Evolutionary conservation across 2,797 vertebrate species (phyloP).

Genomic region (Mareca penelope): DNA sequence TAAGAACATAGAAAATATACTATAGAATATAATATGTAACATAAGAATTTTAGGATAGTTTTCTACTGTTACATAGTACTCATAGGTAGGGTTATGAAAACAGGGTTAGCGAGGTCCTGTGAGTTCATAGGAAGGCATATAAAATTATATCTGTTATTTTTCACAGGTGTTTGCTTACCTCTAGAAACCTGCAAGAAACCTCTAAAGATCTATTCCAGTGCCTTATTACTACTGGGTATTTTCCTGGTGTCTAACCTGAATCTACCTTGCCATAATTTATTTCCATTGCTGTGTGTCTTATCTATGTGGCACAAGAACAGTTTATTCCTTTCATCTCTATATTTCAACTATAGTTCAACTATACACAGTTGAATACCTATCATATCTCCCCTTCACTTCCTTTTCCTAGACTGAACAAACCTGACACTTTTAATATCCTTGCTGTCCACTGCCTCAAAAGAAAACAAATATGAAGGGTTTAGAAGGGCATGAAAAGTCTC

Average conservation of each 20-base stretch:
- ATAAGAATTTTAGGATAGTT: background rate
- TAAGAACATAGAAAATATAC: background rate
- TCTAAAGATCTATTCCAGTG: background rate
- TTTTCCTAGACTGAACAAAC: background rate
- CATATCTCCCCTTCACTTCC: background rate
- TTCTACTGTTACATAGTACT: background rate
- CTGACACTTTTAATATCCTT: background rate
- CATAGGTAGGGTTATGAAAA: background rate
- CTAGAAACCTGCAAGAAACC: background rate
- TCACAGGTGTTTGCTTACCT: background rate
- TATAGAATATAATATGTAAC: background rate
- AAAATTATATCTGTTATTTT: background rate
- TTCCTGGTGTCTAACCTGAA: background rate
- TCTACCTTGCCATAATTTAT: background rate
- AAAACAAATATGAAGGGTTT: conserved; percentile 9
- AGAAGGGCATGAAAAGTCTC: background rate
- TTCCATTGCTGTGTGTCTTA: background rate
- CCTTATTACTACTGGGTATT: background rate
- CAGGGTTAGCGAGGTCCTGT: background rate
- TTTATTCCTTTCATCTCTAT: background rate
- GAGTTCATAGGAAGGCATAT: background rate
- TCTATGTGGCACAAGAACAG: background rate
- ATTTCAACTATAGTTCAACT: background rate
- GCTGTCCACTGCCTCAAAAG: conserved; percentile 8
- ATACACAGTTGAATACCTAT: background rate